Base-by-base conservation (phyloP, 2,888 invertebrate genomes). In the Oscheius onirici region DNA sequence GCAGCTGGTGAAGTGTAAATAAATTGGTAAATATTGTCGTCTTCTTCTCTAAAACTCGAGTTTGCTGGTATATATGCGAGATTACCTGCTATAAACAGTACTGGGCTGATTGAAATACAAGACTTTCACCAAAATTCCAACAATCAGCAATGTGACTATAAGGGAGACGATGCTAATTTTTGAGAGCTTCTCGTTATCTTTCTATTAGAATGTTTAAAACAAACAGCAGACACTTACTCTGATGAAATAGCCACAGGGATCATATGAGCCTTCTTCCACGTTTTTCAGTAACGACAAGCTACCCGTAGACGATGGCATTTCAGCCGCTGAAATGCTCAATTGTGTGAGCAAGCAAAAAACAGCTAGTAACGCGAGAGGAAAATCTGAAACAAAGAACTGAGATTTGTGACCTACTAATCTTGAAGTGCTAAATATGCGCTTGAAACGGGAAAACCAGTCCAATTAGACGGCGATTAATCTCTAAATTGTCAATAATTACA, bases 271-370 rank as follows among this genome's bases (percentile, higher is more conserved):
- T 13, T 63, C 63, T 24, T 63, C 63, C 11, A 46, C 34, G 28
- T 46, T 46, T 34, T 24, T 46, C 15, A 63, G 63, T 34, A 63
- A 46, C 11, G 63, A 46, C 13, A 63, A 26, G 20, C 63, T 63
- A 63, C 63, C 63, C 63, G 63, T 63, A 10, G 63, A 63, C n/a
- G 63, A 17, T n/a, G 63, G 49, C 63, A 63, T 63, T 13, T 6
- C 34, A 34, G 34, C 34, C 34, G 8, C 34, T 34, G 34, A 34
- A 34, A 34, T 34, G 34, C 34, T 34, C 34, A 34, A 34, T 34
- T 34, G 34, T 34, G 34, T 34, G 34, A 34, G 8, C 34, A 34
- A 34, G 34, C 34, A 34, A 34, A 34, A 34, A 34, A 34, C 34
- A 34, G 34, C 34, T 34, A 34, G 34, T 34, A 3, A 34, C 34